These are phyloP conservation scores for Heliconius eleuchia DNA, from an alignment of 1,140 invertebrate species.

Conservation along the genomic window DNA sequence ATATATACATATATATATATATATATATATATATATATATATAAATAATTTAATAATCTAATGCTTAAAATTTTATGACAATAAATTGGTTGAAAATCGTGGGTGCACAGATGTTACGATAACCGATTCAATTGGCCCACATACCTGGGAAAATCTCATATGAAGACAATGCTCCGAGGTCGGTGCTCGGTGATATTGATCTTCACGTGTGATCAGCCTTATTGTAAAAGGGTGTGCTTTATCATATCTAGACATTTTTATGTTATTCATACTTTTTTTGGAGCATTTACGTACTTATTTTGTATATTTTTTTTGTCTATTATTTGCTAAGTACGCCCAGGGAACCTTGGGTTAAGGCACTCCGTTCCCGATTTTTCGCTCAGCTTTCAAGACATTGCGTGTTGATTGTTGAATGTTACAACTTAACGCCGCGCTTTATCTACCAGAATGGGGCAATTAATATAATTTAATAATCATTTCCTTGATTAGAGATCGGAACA, in stretches of 20 bases:
- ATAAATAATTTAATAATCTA: too few species aligned
- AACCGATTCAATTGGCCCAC: conserved; percentile 52
- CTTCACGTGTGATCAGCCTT: conserved; percentile 21
- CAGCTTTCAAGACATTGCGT: too few species aligned
- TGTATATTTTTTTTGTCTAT: not conserved
- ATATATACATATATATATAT: too few species aligned
- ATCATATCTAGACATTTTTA: not conserved
- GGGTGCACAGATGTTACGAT: conserved; percentile 31
- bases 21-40: too few species aligned
- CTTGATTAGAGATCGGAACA: too few species aligned
- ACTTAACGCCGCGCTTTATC: too few species aligned
- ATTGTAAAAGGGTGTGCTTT: conserved; percentile 8
- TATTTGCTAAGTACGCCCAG: not conserved
- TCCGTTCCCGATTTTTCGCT: too few species aligned
- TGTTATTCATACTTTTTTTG: not conserved
- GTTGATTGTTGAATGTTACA: too few species aligned
- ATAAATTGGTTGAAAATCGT: conserved; percentile 7
- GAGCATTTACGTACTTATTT: not conserved
- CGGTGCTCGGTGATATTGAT: conserved; percentile 48
- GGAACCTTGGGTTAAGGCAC: too few species aligned
- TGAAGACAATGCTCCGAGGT: conserved; percentile 57
- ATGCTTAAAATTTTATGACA: not conserved
- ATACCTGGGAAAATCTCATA: conserved; percentile 57
- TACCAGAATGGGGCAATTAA: too few species aligned
- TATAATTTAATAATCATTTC: too few species aligned